phyloP scores from a whole-genome alignment of 2,113 vertebrate genomes.

The Anser brachyrhynchus region DNA sequence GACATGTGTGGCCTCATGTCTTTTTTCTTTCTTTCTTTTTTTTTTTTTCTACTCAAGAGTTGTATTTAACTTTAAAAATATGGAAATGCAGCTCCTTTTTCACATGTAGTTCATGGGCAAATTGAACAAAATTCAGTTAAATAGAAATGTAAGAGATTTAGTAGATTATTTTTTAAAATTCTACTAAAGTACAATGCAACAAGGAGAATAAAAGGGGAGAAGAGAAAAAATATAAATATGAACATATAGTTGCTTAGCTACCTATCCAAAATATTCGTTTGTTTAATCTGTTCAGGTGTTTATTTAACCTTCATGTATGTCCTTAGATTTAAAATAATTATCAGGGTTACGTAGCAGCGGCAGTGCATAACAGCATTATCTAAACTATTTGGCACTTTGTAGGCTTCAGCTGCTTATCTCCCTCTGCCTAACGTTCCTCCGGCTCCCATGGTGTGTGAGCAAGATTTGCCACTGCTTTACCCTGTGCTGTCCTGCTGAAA shows the following conservation, averaged over 20 bases:
- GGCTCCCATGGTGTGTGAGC: neutral
- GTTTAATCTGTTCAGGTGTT: neutral
- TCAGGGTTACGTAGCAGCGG: neutral
- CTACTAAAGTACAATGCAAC: neutral
- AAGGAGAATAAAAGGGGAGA: neutral
- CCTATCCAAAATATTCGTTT: neutral
- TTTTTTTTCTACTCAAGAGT: neutral
- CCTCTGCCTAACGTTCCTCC: neutral
- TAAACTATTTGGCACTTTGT: constrained; percentile 42
- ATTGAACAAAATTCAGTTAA: neutral
- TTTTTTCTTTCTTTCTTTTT: neutral
- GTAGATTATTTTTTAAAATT: neutral
- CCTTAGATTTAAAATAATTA: neutral
- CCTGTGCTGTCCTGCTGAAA: neutral
- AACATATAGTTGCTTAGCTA: neutral
- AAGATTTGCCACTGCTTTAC: neutral
- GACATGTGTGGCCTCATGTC: neutral
- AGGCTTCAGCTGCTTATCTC: constrained; percentile 44
- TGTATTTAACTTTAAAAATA: neutral
- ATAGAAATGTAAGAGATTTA: neutral
- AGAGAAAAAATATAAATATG: neutral
- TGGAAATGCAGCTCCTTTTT: neutral
- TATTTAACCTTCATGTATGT: constrained; percentile 32
- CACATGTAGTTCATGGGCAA: neutral
- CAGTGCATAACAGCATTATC: constrained; percentile 41